Base-by-base conservation (phyloP, 2,797 vertebrate species). In the Manis javanica region DNA sequence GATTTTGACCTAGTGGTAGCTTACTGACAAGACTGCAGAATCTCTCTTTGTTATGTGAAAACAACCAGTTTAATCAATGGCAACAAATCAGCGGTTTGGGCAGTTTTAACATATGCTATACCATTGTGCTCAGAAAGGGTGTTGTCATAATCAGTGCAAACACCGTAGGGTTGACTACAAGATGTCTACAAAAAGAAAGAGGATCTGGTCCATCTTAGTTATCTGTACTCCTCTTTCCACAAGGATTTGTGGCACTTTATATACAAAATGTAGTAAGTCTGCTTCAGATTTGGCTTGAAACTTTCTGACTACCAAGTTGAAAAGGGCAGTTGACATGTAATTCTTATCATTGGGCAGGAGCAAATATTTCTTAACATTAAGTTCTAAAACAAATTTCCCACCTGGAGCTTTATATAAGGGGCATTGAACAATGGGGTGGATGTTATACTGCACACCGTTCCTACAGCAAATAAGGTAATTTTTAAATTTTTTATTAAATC, bases 31-130 rank as follows among this genome's bases (percentile, higher is more conserved):
- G 23, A 85, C 71, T 75, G 7, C 10, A 91, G 81, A 94, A 82
- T 94, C 61, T 91, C 63, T 86, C 61, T 31, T 51, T 77, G n/a
- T 86, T 37, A 31, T 83, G 86, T 92, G 64, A 74, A 94, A 92
- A 85, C 24, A 82, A 42, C 91, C 49, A 86, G 51, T 85, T 88
- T 87, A 95, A 37, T 31, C 61, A 89, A 26, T 57, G 79, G 34
- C 12, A 59, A 68, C 68, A 81, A 83, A 21, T 46, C 19, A 90
- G 51, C 1, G 2, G 53, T 77, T 68, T 81, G 24, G 29, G 9
- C 53, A 21, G 29, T 85, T 92, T 95, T 81, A 88, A 88, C 57
- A 63, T 46, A 9, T 51, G 34, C 42, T 51, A 0, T 63, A 23
- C 19, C 51, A 53, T 61, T 66, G 16, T 94, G 55, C 77, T 96